These are phyloP conservation scores for Proterorhinus semilunaris DNA, from an alignment of 2,113 vertebrate species.

Conservation along the genomic window DNA sequence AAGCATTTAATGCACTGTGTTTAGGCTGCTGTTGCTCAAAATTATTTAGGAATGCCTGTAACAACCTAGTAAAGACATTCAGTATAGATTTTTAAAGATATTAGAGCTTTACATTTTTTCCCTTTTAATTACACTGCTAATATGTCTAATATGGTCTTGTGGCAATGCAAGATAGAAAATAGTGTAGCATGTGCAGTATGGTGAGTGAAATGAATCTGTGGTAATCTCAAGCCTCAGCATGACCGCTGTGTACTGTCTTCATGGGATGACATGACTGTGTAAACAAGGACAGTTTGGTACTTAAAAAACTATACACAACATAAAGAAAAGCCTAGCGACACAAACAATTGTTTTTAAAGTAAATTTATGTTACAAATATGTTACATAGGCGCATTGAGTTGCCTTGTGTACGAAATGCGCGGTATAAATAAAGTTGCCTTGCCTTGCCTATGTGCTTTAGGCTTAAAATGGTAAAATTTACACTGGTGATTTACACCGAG, in stretches of 20 bases:
- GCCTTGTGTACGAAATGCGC: too few relatives aligned
- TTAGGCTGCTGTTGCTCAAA: too few relatives aligned
- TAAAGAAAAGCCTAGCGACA: not conserved
- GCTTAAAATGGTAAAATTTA: not conserved
- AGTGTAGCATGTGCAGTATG: not conserved
- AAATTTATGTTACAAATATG: not conserved
- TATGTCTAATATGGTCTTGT: not conserved
- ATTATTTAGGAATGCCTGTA: too few relatives aligned
- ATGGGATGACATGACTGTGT: not conserved
- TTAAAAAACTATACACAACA: not conserved
- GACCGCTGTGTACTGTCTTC: not conserved
- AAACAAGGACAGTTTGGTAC: conserved; percentile 8
- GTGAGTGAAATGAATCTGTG: not conserved
- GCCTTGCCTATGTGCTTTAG: not conserved
- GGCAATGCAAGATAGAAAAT: not conserved
- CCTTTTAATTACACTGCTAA: not conserved
- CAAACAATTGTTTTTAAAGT: not conserved
- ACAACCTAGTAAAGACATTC: too few relatives aligned
- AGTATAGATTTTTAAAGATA: not conserved
- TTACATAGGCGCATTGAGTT: too few relatives aligned
- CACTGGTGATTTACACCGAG: not conserved
- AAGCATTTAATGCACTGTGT: too few relatives aligned
- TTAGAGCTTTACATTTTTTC: not conserved
- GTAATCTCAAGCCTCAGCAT: conserved; percentile 11
- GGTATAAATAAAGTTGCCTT: too few relatives aligned